Evolutionary conservation across 2,113 vertebrate genomes (phyloP).

Genomic region (Marmota flaviventris): DNA sequence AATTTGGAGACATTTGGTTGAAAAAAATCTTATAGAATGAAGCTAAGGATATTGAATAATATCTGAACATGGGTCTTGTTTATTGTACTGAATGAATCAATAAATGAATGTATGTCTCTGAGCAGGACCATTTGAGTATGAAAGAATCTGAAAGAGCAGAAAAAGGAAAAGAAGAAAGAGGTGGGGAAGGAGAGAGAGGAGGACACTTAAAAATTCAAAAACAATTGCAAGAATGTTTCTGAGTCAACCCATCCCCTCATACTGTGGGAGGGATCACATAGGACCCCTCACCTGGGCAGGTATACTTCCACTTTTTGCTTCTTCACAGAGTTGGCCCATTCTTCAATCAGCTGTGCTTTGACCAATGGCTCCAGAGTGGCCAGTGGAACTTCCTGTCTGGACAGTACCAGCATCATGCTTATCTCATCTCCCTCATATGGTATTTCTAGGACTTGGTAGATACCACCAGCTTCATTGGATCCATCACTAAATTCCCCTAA

Average conservation of each 20-base stretch:
- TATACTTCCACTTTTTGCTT: slow-evolving; percentile 99
- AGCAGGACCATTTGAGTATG: not conserved
- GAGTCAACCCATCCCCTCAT: not conserved
- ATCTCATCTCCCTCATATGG: slow-evolving; percentile 96
- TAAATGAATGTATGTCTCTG: not conserved
- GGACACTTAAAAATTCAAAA: not conserved
- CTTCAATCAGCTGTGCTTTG: slow-evolving; percentile 95
- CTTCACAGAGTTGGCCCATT: slow-evolving; percentile 98
- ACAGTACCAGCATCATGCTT: slow-evolving; percentile 97
- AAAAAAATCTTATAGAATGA: slow-evolving; percentile 49
- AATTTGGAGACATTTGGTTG: not conserved
- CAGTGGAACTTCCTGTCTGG: slow-evolving; percentile 97
- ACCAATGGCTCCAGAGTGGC: slow-evolving; percentile 95
- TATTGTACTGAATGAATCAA: not conserved
- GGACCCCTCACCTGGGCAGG: slow-evolving; percentile 92
- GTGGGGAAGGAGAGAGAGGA: not conserved
- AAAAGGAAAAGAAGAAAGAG: slow-evolving; percentile 19
- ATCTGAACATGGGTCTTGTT: slow-evolving; percentile 29
- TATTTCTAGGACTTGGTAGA: slow-evolving; percentile 99
- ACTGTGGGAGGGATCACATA: not conserved
- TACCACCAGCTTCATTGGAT: slow-evolving; percentile 96
- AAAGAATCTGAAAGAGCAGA: slow-evolving; percentile 14
- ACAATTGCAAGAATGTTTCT: not conserved
- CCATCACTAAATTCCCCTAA: slow-evolving; percentile 99
- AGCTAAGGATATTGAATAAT: not conserved